Base-by-base conservation (phyloP, 2,797 vertebrate species). In the Amblyopsis hoosieri region DNA sequence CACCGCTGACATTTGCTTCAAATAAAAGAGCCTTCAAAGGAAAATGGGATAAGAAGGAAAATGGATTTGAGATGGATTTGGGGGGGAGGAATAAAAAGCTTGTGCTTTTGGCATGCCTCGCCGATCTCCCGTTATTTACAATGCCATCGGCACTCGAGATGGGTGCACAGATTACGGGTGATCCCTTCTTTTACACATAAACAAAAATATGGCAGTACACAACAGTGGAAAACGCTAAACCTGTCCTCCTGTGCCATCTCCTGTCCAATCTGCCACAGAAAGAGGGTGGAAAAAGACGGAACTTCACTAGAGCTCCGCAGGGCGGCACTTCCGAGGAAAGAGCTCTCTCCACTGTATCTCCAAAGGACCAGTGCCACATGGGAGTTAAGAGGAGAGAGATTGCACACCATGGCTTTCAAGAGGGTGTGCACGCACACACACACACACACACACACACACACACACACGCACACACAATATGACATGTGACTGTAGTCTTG, bases 121-220 rank as follows among this genome's bases (percentile, higher is more conserved):
- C 57, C 64, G 50, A 53, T 23, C 69, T 56, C 33, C 11, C 0
- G 10, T 54, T 76, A 72, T 79, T 80, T 67, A 60, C 75, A 71
- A 37, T 60, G 53, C 65, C 82, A 76, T 71, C 71, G 69, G 69
- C 61, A 67, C 81, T 75, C 60, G 60, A 71, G 61, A 81, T 68
- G 62, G 29, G 62, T 76, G 77, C 66, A 52, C 61, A 73, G 81
- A 85, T 85, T 85, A 82, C 33, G 14, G 45, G n/a, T 65, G 85
- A 79, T 70, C 77, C 71, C 66, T 80, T 80, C 19, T 9, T 54
- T 4, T 19, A 54, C 12, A 54, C 10, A 54, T 12, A 29, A 33
- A 54, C 0, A 33, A 31, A 54, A 54, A 54, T 70, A 60, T 79
- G 54, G 42, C 52, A 61, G 52, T 17, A 57, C 69, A 71, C 50